Evolutionary conservation across 2,113 vertebrate species (phyloP).

Genomic region (Gymnobelideus leadbeateri): DNA sequence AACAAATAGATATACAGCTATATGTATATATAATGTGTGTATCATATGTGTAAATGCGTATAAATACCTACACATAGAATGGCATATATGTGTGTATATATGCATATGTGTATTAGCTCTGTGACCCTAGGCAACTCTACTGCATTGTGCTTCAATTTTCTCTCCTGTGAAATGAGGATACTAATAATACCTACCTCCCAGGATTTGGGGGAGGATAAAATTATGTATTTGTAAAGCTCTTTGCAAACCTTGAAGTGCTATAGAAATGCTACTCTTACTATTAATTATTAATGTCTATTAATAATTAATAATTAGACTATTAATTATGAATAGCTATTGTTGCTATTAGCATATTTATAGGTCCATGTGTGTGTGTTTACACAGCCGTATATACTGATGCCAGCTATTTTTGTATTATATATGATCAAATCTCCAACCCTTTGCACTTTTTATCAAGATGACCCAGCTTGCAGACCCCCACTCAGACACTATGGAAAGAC

Average conservation of each 20-base stretch:
- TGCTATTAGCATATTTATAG: not conserved
- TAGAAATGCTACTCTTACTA: not conserved
- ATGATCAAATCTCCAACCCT: not conserved
- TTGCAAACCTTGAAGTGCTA: not conserved
- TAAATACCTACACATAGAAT: not conserved
- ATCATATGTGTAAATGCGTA: not conserved
- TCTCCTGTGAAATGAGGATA: not conserved
- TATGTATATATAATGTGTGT: not conserved
- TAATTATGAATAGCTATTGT: not conserved
- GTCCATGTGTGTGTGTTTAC: not conserved
- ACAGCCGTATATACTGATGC: not conserved
- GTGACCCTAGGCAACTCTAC: not conserved
- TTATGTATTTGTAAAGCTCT: not conserved
- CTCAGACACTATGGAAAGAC: not conserved
- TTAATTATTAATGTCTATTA: not conserved
- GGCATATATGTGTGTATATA: not conserved
- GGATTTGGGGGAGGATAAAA: not conserved
- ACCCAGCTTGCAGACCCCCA: not conserved
- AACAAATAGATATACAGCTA: no score
- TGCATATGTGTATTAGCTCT: not conserved
- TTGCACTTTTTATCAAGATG: not conserved
- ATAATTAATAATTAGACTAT: not conserved
- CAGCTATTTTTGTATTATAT: not conserved
- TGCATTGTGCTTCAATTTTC: not conserved
- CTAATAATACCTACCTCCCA: not conserved